Evolutionary conservation across 2,113 vertebrate genomes (phyloP).

Genomic region (Semnopithecus entellus): DNA sequence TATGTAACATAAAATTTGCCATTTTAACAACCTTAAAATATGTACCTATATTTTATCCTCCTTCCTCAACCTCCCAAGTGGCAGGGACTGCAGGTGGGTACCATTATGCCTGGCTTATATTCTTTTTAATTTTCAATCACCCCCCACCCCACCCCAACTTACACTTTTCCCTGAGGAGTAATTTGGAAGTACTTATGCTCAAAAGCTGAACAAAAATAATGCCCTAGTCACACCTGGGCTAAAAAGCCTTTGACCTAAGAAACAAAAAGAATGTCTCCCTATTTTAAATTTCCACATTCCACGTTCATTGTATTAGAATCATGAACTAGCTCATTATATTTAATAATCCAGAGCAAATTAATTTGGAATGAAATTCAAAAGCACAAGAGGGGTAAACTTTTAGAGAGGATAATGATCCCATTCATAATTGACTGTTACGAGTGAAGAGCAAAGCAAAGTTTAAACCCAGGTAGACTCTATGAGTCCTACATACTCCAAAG

Average conservation of each 20-base stretch:
- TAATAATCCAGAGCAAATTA: constrained; percentile 46
- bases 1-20: background rate
- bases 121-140: background rate
- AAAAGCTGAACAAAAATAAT: constrained; percentile 18
- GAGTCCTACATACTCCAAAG: background rate
- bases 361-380: constrained; percentile 43
- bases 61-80: background rate
- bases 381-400: background rate
- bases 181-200: background rate
- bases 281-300: background rate
- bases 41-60: background rate
- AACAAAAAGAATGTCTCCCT: background rate
- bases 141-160: background rate
- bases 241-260: constrained; percentile 34
- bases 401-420: background rate
- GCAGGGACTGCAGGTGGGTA: background rate
- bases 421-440: background rate
- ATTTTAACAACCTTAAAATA: background rate
- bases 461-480: background rate
- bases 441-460: background rate
- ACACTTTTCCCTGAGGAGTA: background rate
- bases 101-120: background rate
- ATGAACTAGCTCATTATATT: constrained; percentile 2
- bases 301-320: background rate
- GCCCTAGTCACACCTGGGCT: background rate